These are phyloP conservation scores for Belonocnema kinseyi DNA, from an alignment of 1,140 invertebrate genomes.

Conservation along the genomic window DNA sequence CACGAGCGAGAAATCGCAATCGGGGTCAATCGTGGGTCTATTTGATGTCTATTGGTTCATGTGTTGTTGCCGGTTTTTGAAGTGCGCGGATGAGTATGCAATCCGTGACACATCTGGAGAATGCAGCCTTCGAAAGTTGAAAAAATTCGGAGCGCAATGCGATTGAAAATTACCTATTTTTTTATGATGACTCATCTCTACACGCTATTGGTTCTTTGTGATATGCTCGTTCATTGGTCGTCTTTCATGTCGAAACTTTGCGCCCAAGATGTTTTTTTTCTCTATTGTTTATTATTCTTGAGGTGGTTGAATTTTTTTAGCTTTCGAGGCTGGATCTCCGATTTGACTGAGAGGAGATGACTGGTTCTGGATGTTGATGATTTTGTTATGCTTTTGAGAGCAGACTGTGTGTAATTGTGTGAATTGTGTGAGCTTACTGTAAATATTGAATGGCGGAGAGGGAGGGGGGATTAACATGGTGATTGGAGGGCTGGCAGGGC, in stretches of 20 bases:
- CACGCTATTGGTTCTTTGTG: constrained; percentile 53
- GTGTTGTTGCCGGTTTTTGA: constrained; percentile 68
- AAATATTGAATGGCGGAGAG: constrained; percentile 50
- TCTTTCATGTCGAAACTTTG: constrained; percentile 26
- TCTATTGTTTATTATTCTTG: too few relatives aligned
- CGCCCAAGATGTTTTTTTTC: neutral
- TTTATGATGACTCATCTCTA: constrained; percentile 24
- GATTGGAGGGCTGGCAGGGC: constrained; percentile 46
- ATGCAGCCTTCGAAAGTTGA: neutral
- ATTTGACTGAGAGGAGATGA: constrained; percentile 72
- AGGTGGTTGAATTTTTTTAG: neutral
- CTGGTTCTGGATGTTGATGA: constrained; percentile 71
- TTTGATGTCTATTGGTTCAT: constrained; percentile 69
- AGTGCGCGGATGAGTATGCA: constrained; percentile 69
- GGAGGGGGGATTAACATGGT: constrained; percentile 53
- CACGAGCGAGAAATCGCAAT: constrained; percentile 36
- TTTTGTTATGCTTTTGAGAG: constrained; percentile 57
- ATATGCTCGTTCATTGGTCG: constrained; percentile 57
- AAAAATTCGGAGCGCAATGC: neutral
- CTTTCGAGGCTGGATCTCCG: constrained; percentile 38
- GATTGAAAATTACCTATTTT: constrained; percentile 23
- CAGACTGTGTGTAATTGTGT: constrained; percentile 59
- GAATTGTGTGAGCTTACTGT: constrained; percentile 50
- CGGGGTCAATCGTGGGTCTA: constrained; percentile 35
- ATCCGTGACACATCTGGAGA: constrained; percentile 57